phyloP scores from a whole-genome alignment of 2,113 vertebrate genomes.

The Ictidomys tridecemlineatus region DNA sequence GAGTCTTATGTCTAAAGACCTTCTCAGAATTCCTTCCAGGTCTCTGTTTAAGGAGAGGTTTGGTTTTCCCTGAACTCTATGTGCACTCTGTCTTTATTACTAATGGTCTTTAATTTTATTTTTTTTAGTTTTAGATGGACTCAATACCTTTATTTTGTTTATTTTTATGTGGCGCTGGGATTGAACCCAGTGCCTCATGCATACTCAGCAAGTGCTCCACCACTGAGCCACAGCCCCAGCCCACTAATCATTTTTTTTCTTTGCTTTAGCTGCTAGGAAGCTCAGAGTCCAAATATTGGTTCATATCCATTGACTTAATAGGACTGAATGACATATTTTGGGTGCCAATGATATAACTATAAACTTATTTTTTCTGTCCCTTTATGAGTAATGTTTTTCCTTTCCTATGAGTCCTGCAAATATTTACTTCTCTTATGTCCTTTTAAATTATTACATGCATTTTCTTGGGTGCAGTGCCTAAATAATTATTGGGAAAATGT shows the following conservation, averaged over 20 bases:
- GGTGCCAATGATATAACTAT: not conserved
- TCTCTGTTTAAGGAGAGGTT: not conserved
- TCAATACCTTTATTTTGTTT: too few relatives aligned
- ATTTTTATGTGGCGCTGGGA: too few relatives aligned
- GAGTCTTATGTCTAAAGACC: not conserved
- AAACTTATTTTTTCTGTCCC: not conserved
- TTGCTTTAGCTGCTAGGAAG: conserved; percentile 33
- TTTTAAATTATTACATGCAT: not conserved
- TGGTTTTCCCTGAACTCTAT: not conserved
- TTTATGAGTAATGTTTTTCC: not conserved
- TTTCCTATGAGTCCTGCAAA: not conserved
- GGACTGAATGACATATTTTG: not conserved
- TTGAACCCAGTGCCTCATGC: too few relatives aligned
- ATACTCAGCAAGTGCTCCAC: too few relatives aligned
- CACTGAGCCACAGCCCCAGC: too few relatives aligned
- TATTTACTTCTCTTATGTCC: not conserved
- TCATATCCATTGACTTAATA: not conserved
- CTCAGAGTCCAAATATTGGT: conserved; percentile 12
- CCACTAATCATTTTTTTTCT: not conserved
- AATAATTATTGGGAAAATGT: not conserved
- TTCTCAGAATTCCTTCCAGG: not conserved
- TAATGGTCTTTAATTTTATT: not conserved
- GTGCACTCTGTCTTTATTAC: not conserved
- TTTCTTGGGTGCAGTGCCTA: not conserved
- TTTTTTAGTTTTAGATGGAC: too few relatives aligned